A percentile compares a stretch with the other conserved stretches of the same genome.
phyloP scores from a whole-genome alignment of 1,140 invertebrate genomes.

The Tenebrio molitor region DNA sequence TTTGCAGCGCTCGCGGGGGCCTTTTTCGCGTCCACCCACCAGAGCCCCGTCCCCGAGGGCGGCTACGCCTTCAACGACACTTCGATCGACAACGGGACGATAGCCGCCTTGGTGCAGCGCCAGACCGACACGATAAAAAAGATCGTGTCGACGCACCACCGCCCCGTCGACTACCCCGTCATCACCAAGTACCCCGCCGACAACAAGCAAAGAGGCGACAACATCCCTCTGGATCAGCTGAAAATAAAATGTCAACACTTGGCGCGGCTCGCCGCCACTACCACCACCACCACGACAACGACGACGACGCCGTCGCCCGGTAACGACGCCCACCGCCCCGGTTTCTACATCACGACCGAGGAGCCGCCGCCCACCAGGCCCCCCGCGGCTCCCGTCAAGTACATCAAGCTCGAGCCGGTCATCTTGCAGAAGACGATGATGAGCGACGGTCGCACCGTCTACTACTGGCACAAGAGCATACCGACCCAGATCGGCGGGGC shows the following conservation, averaged over 20 bases:
- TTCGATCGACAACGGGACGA: conserved; percentile 44
- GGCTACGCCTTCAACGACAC: neutral
- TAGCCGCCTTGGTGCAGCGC: conserved; percentile 54
- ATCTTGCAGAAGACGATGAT: conserved; percentile 61
- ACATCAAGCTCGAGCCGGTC: conserved; percentile 60
- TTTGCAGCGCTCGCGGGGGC: neutral
- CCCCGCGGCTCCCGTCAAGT: conserved; percentile 47
- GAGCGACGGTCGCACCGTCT: conserved; percentile 58
- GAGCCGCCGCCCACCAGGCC: neutral
- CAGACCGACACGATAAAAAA: conserved; percentile 61
- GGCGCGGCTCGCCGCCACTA: neutral
- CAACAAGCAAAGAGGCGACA: conserved; percentile 49
- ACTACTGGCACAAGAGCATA: conserved; percentile 60
- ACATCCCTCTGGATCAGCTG: conserved; percentile 52
- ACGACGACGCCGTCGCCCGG: conserved; percentile 21
- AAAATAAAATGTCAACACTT: conserved; percentile 57
- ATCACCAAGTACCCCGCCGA: conserved; percentile 32
- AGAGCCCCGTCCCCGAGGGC: neutral
- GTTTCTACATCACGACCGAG: conserved; percentile 36
- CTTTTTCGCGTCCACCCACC: neutral
- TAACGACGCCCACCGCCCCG: conserved; percentile 30
- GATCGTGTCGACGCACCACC: conserved; percentile 56
- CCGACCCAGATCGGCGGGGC: conserved; percentile 48
- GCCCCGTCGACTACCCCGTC: conserved; percentile 36
- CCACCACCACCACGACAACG: conserved; percentile 11